Evolutionary conservation across 2,888 invertebrate species (phyloP).

Genomic region (Oscheius sp.): DNA sequence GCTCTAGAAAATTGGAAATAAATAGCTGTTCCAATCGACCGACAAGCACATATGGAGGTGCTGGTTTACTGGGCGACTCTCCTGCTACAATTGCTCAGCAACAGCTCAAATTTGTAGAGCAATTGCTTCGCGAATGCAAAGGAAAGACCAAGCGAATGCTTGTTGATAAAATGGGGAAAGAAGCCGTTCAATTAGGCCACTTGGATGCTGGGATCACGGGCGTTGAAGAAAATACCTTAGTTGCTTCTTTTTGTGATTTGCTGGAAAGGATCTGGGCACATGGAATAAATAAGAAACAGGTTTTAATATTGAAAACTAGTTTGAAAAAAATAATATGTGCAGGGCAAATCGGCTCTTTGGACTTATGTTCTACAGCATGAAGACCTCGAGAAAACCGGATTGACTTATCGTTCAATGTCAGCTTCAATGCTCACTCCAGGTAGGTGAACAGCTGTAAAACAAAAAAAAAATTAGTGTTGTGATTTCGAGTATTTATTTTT

Average conservation of each 20-base stretch:
- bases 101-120: slow-evolving; percentile 97
- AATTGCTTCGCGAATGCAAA: slow-evolving; percentile 84
- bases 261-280: slow-evolving; percentile 97
- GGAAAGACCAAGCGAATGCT: slow-evolving; percentile 92
- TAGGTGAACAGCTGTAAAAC: slow-evolving; percentile 69
- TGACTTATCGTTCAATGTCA: slow-evolving; percentile 47
- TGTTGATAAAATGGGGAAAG: slow-evolving; percentile 94
- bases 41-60: slow-evolving; percentile 51
- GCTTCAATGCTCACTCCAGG: slow-evolving; percentile 73
- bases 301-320: slow-evolving; percentile 50
- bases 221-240: slow-evolving; percentile 95
- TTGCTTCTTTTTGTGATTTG: slow-evolving; percentile 93
- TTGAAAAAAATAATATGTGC: slow-evolving; percentile 5
- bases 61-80: slow-evolving; percentile 67
- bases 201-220: slow-evolving; percentile 79
- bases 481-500: background rate
- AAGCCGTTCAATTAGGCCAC: slow-evolving; percentile 91
- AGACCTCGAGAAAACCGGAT: slow-evolving; percentile 75
- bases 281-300: slow-evolving; percentile 89
- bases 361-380: slow-evolving; percentile 89
- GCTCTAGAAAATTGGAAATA: slow-evolving; percentile 39
- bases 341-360: slow-evolving; percentile 96
- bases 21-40: slow-evolving; percentile 29
- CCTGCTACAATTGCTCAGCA: slow-evolving; percentile 92
- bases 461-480: background rate